Conservation (phyloP, 64 coral and sea anemone genomes). For the Dendrophyllia cribrosa region DNA sequence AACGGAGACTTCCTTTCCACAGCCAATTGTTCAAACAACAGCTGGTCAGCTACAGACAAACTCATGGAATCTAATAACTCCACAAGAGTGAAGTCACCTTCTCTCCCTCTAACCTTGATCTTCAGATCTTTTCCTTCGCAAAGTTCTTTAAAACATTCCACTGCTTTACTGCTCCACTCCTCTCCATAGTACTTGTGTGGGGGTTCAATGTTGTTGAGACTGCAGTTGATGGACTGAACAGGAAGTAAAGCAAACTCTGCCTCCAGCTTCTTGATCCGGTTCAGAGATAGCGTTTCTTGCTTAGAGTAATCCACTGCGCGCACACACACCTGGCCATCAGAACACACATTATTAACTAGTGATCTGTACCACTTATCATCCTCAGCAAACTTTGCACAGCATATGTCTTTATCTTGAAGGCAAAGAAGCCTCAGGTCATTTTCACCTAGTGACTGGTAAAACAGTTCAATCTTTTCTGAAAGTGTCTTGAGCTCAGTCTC, state of each 20-base stretch:
- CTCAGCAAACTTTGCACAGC: constrained; percentile 57
- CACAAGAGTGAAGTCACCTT: neutral
- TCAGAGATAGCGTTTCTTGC: constrained; percentile 24
- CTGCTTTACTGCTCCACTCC: constrained; percentile 25
- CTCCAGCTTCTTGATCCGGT: constrained; percentile 56
- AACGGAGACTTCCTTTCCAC: neutral
- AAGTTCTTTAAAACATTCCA: constrained; percentile 22
- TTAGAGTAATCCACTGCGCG: constrained; percentile 49
- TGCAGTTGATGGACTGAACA: constrained; percentile 37
- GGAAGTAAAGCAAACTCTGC: constrained; percentile 53
- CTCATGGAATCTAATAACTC: constrained; percentile 1
- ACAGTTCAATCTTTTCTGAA: constrained; percentile 20
- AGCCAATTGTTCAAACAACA: constrained; percentile 5
- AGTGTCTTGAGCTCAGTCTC: constrained; percentile 53
- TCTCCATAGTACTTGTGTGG: constrained; percentile 37
- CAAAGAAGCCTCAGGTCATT: constrained; percentile 36
- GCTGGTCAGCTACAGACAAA: constrained; percentile 20
- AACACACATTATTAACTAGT: neutral
- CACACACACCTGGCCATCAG: constrained; percentile 24
- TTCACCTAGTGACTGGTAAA: constrained; percentile 48
- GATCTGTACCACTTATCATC: constrained; percentile 70
- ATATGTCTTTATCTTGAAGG: constrained; percentile 26
- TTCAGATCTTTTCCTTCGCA: constrained; percentile 1
- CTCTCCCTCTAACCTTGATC: neutral
- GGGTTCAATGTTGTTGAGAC: constrained; percentile 1